Conservation (phyloP, 2,888 invertebrate genomes). For the Muschampia plurimacula region DNA sequence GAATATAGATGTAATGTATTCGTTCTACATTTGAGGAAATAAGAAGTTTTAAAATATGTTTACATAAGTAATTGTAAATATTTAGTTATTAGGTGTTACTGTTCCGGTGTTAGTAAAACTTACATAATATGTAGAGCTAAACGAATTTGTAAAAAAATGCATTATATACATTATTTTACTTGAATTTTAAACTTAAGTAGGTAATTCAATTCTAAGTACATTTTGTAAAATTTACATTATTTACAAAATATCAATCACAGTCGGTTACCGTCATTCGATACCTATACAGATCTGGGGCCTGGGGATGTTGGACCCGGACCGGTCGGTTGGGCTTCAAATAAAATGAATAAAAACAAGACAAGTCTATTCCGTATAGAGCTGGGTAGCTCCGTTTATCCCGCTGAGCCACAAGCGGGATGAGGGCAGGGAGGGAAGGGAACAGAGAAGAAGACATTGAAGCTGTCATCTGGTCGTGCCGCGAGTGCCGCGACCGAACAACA, state of each 20-base stretch:
- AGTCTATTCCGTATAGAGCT: constrained; percentile 67
- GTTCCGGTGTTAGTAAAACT: too few species aligned
- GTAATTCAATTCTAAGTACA: constrained; percentile 20
- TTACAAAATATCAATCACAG: constrained; percentile 37
- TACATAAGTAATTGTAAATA: too few species aligned
- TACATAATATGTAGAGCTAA: neutral
- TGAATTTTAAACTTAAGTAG: constrained; percentile 9
- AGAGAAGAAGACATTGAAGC: constrained; percentile 59
- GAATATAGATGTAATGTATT: neutral
- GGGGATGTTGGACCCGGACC: constrained; percentile 61
- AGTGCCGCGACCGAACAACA: constrained; percentile 49
- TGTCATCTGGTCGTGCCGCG: constrained; percentile 76
- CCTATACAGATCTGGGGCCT: constrained; percentile 45
- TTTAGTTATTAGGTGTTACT: too few species aligned
- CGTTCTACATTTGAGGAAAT: constrained; percentile 21
- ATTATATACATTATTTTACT: too few species aligned
- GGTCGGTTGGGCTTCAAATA: constrained; percentile 54
- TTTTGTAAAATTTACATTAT: constrained; percentile 32
- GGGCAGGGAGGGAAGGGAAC: constrained; percentile 52
- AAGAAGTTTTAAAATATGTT: neutral
- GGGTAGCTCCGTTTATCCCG: constrained; percentile 53
- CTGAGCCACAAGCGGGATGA: constrained; percentile 50
- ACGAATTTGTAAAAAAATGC: neutral
- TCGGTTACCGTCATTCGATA: constrained; percentile 50
- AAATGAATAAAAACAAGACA: constrained; percentile 75